Conservation (phyloP, 2,888 invertebrate genomes). For the Bellardia pandia region DNA sequence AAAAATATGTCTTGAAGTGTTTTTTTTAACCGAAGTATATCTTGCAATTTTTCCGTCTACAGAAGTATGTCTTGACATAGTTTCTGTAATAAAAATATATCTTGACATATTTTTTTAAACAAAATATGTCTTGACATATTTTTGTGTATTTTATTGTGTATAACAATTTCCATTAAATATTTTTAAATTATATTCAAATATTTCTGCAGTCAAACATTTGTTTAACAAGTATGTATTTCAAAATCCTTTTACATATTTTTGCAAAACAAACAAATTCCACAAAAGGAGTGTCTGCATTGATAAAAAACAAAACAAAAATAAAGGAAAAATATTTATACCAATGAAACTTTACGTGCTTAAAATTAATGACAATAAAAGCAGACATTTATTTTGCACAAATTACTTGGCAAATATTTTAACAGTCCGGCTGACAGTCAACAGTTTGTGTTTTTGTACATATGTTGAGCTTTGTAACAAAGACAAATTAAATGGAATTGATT, state of each 20-base stretch:
- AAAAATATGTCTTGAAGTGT: too few relatives aligned
- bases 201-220: background rate
- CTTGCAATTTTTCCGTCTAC: too few relatives aligned
- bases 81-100: too few relatives aligned
- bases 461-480: background rate
- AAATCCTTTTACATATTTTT: slow-evolving; percentile 34
- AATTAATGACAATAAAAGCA: slow-evolving; percentile 67
- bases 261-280: background rate
- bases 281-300: slow-evolving; percentile 32
- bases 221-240: background rate
- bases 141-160: too few relatives aligned
- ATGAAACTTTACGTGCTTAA: slow-evolving; percentile 49
- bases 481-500: slow-evolving; percentile 60
- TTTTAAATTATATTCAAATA: background rate
- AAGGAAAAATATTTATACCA: background rate
- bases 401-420: slow-evolving; percentile 34
- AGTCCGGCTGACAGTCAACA: background rate
- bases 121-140: too few relatives aligned
- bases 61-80: too few relatives aligned
- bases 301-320: background rate
- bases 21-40: too few relatives aligned
- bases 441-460: background rate
- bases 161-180: too few relatives aligned
- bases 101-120: too few relatives aligned
- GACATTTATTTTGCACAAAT: slow-evolving; percentile 58